phyloP scores from a whole-genome alignment of 1,140 invertebrate genomes.

The Bombus terrestris region DNA sequence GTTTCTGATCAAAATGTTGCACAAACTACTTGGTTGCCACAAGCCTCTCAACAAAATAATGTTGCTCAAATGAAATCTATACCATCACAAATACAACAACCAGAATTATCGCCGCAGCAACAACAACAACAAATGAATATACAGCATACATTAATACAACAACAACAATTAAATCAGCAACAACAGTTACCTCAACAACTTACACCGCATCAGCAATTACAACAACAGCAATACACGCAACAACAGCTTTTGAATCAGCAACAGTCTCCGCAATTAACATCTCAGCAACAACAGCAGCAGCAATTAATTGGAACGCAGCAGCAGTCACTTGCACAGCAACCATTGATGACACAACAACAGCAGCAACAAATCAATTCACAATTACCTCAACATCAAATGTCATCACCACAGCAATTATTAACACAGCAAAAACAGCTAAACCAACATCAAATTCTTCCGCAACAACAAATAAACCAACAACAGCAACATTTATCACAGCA shows the following conservation, averaged over 20 bases:
- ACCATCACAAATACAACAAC: constrained; percentile 63
- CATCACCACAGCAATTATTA: constrained; percentile 2
- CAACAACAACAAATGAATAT: constrained; percentile 70
- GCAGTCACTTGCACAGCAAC: constrained; percentile 56
- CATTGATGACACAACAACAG: constrained; percentile 65
- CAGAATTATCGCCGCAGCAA: constrained; percentile 60
- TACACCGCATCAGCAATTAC: constrained; percentile 74
- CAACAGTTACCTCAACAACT: constrained; percentile 73
- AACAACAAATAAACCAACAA: constrained; percentile 72
- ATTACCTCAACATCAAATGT: constrained; percentile 45
- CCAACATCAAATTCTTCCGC: constrained; percentile 68
- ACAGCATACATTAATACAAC: constrained; percentile 78
- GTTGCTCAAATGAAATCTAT: constrained; percentile 76
- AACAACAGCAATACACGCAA: constrained; percentile 70
- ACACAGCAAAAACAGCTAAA: constrained; percentile 71
- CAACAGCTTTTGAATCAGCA: constrained; percentile 80
- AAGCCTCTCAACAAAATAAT: constrained; percentile 77
- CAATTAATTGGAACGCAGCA: constrained; percentile 69
- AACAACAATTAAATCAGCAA: constrained; percentile 74
- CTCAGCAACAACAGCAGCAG: constrained; percentile 57
- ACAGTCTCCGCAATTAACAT: constrained; percentile 63
- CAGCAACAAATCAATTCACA: constrained; percentile 72
- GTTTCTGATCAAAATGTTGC: constrained; percentile 81
- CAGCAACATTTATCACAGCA: constrained; percentile 76
- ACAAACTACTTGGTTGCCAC: constrained; percentile 79